Conservation (phyloP, 37 sponge, comb jelly and placozoan genomes). For the Mnemiopsis leidyi region DNA sequence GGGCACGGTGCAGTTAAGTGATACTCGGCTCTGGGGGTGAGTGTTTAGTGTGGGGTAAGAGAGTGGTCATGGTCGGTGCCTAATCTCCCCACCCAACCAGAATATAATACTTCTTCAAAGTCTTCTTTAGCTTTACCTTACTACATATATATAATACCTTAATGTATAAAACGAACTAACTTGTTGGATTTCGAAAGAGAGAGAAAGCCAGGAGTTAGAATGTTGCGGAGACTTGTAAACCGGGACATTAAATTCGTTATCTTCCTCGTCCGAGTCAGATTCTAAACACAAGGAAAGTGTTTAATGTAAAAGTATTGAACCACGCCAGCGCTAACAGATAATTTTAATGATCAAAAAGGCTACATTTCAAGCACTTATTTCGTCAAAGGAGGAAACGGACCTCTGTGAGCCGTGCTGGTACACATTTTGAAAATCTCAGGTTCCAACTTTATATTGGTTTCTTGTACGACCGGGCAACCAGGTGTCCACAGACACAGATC, state of each 20-base stretch:
- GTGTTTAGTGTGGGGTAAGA: too few species aligned
- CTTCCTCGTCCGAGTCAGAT: constrained; percentile 15
- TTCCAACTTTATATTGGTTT: not conserved
- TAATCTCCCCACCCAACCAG: too few species aligned
- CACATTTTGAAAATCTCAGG: constrained; percentile 44
- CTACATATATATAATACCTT: too few species aligned
- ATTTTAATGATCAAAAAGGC: too few species aligned
- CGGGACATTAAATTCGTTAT: not conserved
- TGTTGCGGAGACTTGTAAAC: not conserved
- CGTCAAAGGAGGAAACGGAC: too few species aligned
- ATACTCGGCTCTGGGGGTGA: not conserved
- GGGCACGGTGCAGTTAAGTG: constrained; percentile 42
- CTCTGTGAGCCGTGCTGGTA: constrained; percentile 48
- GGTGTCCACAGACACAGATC: constrained; percentile 25
- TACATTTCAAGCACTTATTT: not conserved
- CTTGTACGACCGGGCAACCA: constrained; percentile 13
- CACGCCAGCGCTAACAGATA: too few species aligned
- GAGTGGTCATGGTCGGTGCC: too few species aligned
- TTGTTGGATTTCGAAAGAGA: constrained; percentile 30
- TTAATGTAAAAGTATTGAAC: too few species aligned
- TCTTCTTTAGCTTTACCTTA: too few species aligned
- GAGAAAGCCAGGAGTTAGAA: not conserved
- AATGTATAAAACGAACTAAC: too few species aligned
- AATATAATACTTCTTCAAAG: too few species aligned
- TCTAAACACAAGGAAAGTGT: constrained; percentile 36